phyloP scores from a whole-genome alignment of 2,113 vertebrate genomes.

The Scalopus aquaticus region DNA sequence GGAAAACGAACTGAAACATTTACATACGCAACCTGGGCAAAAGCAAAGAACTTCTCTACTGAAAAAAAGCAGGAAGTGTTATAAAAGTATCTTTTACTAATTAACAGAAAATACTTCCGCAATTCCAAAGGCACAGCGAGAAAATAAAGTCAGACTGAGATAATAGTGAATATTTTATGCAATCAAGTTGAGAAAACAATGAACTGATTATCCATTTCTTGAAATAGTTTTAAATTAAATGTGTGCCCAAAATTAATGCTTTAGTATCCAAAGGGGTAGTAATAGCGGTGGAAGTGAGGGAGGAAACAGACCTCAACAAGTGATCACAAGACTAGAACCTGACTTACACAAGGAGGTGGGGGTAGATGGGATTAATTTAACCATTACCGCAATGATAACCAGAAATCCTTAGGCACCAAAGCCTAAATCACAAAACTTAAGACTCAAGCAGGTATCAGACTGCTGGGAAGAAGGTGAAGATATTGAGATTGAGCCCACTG shows the following conservation, averaged over 20 bases:
- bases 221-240: background rate
- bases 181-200: background rate
- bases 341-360: too few species aligned
- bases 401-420: too few species aligned
- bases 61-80: background rate
- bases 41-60: background rate
- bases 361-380: too few species aligned
- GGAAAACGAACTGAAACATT: background rate
- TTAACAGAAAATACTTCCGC: background rate
- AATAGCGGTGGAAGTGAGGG: too few species aligned
- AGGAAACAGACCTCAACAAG: too few species aligned
- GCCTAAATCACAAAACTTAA: too few species aligned
- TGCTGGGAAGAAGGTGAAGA: too few species aligned
- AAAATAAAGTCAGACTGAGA: background rate
- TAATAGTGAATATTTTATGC: background rate
- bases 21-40: background rate
- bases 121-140: background rate
- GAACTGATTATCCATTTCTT: background rate
- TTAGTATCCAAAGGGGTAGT: background rate
- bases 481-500: too few species aligned
- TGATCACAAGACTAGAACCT: too few species aligned
- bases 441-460: too few species aligned
- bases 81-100: background rate
- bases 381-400: too few species aligned
- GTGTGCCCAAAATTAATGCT: background rate